Evolutionary conservation across 53 echinoderm and acorn worm species (phyloP).

Genomic region (Patiria pectinifera): DNA sequence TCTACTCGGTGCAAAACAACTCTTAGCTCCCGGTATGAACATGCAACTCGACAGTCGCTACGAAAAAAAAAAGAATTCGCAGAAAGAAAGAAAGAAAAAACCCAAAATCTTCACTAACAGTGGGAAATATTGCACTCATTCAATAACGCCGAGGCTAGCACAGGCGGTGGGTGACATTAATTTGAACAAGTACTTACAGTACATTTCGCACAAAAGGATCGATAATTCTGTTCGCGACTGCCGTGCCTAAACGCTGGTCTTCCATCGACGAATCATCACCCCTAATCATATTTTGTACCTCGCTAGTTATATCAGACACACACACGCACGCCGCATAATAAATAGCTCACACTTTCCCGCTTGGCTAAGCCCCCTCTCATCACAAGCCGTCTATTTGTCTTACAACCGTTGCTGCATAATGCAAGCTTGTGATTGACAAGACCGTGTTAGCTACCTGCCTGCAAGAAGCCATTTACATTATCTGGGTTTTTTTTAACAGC

Average conservation of each 20-base stretch:
- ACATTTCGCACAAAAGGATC: conserved; percentile 62
- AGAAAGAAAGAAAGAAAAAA: not conserved
- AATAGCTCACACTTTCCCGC: conserved; percentile 11
- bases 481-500: not conserved
- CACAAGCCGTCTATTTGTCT: not conserved
- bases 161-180: conserved; percentile 60
- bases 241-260: conserved; percentile 50
- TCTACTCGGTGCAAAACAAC: conserved; percentile 27
- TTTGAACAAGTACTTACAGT: conserved; percentile 71
- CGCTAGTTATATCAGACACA: conserved; percentile 39
- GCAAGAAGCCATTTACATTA: not conserved
- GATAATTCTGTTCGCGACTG: conserved; percentile 54
- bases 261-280: conserved; percentile 22
- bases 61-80: not conserved
- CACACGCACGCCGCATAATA: not conserved
- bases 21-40: not conserved
- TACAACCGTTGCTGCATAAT: not conserved
- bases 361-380: not conserved
- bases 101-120: not conserved
- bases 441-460: not conserved
- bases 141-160: conserved; percentile 35
- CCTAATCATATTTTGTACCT: conserved; percentile 51
- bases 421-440: conserved; percentile 3
- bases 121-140: conserved; percentile 57
- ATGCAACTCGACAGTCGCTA: not conserved